Evolutionary conservation across 2,113 vertebrate species (phyloP).

Genomic region (Corvus moneduloides): DNA sequence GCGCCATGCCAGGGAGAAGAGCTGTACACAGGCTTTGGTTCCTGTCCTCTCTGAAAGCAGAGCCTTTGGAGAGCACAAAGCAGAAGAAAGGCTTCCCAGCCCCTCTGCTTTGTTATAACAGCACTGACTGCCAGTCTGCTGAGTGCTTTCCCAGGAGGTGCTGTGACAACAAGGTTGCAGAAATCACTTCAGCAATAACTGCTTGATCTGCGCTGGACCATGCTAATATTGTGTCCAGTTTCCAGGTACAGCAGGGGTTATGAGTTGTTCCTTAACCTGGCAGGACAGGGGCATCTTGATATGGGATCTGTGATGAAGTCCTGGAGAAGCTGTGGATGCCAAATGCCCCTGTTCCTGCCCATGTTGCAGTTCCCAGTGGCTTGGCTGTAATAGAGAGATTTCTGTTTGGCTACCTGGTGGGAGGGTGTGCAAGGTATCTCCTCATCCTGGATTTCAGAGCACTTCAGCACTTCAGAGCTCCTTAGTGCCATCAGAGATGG

Average conservation of each 20-base stretch:
- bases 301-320: background rate
- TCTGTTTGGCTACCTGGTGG: background rate
- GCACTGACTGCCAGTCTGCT: background rate
- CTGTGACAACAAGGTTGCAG: background rate
- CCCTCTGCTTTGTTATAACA: background rate
- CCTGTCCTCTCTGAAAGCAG: background rate
- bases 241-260: background rate
- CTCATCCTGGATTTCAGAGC: background rate
- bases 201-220: background rate
- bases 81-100: background rate
- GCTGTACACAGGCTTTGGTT: background rate
- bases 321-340: background rate
- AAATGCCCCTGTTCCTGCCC: background rate
- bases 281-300: background rate
- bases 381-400: background rate
- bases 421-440: background rate
- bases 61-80: background rate
- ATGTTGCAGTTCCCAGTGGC: rapidly evolving
- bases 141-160: background rate
- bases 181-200: background rate
- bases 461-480: background rate
- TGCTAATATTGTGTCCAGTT: background rate
- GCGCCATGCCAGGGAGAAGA: background rate
- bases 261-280: background rate
- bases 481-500: background rate